Evolutionary conservation across 2,888 invertebrate genomes (phyloP).

Genomic region (Mimumesa dahlbomi): DNA sequence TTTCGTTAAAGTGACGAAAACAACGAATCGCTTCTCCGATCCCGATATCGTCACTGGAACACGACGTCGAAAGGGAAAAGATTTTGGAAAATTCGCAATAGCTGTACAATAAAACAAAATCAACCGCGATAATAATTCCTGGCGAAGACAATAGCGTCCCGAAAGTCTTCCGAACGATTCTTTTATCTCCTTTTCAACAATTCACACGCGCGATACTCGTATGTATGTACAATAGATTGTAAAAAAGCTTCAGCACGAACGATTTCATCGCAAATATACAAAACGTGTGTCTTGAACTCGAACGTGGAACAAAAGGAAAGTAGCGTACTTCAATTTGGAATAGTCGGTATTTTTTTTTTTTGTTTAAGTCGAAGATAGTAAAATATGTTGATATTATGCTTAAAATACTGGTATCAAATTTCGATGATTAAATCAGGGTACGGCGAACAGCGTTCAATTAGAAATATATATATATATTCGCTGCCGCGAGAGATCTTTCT

Average conservation of each 20-base stretch:
- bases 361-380: neutral
- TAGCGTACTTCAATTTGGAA: too few species aligned
- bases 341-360: too few species aligned
- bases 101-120: conserved; percentile 9
- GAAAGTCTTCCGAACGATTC: neutral
- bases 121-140: neutral
- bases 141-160: neutral
- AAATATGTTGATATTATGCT: neutral
- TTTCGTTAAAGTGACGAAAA: too few species aligned
- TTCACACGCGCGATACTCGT: neutral
- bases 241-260: too few species aligned
- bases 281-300: too few species aligned
- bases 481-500: too few species aligned
- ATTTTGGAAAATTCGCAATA: neutral
- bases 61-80: conserved; percentile 14
- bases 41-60: conserved; percentile 43
- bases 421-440: too few species aligned
- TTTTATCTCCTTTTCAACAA: neutral
- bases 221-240: too few species aligned
- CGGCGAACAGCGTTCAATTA: too few species aligned
- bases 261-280: too few species aligned
- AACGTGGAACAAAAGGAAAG: too few species aligned
- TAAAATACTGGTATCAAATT: neutral
- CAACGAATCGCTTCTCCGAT: conserved; percentile 23
- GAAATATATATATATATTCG: too few species aligned